phyloP scores from a whole-genome alignment of 1,140 invertebrate genomes.

The Myzus persicae region DNA sequence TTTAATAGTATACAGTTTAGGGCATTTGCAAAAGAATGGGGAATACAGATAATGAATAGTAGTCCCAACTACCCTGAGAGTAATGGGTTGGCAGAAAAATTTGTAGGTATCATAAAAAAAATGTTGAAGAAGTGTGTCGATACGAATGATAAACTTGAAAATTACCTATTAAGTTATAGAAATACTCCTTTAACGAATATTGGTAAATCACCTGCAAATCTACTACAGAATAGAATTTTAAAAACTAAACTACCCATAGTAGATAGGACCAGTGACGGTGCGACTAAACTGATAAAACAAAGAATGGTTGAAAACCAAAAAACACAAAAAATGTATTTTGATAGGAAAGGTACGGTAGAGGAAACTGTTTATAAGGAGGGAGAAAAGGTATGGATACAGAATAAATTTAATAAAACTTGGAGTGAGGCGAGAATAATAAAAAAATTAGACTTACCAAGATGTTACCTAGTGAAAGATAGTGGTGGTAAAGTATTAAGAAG shows the following conservation, averaged over 20 bases:
- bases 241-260: slow-evolving; percentile 14
- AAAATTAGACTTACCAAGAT: too few species aligned
- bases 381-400: neutral
- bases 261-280: neutral
- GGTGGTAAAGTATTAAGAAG: too few species aligned
- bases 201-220: slow-evolving; percentile 28
- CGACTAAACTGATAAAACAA: neutral
- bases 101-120: neutral
- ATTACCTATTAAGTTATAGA: slow-evolving; percentile 5
- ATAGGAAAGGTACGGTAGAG: neutral
- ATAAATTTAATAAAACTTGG: slow-evolving; percentile 6
- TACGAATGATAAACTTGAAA: neutral
- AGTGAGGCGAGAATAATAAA: neutral
- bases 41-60: neutral
- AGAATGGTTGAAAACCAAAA: neutral
- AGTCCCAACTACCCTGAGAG: neutral
- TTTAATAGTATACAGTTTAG: slow-evolving; percentile 16
- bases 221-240: slow-evolving; percentile 46
- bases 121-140: neutral
- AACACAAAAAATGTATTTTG: neutral
- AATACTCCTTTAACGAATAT: slow-evolving; percentile 50
- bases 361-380: neutral
- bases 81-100: slow-evolving; percentile 22
- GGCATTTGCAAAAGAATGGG: slow-evolving; percentile 10
- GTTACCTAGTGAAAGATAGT: too few species aligned